These are phyloP conservation scores for Gavialis gangeticus DNA, from an alignment of 2,113 vertebrate genomes.

Conservation along the genomic window DNA sequence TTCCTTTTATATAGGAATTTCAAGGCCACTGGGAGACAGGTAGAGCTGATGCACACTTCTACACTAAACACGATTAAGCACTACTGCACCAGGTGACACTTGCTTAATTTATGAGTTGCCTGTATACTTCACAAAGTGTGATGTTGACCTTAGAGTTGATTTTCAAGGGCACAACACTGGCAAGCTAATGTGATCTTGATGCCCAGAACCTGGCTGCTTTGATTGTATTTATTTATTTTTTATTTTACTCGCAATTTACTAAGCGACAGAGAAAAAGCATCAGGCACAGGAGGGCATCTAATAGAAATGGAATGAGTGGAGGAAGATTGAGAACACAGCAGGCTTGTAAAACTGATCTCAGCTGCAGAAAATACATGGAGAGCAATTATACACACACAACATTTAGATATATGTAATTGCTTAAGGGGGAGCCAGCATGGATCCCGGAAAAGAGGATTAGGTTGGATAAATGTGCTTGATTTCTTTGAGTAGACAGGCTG, in stretches of 20 bases:
- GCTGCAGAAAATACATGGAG: conserved; percentile 22
- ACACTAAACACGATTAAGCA: neutral
- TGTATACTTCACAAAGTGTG: accelerated
- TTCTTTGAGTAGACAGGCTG: conserved; percentile 30
- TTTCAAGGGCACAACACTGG: neutral
- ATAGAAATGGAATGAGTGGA: neutral
- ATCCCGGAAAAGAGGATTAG: conserved; percentile 64
- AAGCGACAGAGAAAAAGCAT: neutral
- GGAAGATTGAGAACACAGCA: conserved; percentile 27
- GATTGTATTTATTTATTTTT: neutral
- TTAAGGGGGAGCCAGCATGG: conserved; percentile 51
- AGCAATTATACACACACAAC: conserved; percentile 54
- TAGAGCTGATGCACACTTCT: neutral
- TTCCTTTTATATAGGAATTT: neutral
- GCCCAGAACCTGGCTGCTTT: neutral
- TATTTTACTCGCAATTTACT: conserved; percentile 10
- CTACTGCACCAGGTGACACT: neutral
- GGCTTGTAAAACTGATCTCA: conserved; percentile 47
- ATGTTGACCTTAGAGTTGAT: neutral
- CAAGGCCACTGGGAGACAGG: neutral
- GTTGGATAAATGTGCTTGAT: conserved; percentile 42
- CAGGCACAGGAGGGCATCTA: neutral
- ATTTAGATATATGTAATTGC: conserved; percentile 65
- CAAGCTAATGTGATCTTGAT: neutral
- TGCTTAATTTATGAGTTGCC: accelerated